A percentile compares a stretch with the other conserved stretches of the same genome.
Conservation (phyloP, 2,888 invertebrate genomes). For the Blera fallax region DNA sequence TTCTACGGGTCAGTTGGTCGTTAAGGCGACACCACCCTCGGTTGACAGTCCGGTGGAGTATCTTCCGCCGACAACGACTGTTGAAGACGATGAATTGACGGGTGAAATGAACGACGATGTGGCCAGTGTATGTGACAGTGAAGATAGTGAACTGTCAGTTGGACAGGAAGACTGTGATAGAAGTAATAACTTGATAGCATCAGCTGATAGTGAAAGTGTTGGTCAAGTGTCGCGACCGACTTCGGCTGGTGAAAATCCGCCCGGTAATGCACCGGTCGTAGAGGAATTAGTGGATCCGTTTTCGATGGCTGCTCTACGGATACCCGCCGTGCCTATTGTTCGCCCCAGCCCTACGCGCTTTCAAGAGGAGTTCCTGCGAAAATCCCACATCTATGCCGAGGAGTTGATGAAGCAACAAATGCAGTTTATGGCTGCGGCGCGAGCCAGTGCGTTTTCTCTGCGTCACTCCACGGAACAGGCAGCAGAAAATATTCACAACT, state of each 20-base stretch:
- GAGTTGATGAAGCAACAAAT: conserved; percentile 82
- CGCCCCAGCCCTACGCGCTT: conserved; percentile 77
- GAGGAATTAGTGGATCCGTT: conserved; percentile 73
- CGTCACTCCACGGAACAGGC: conserved; percentile 67
- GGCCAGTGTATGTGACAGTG: conserved; percentile 86
- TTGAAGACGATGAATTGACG: conserved; percentile 73
- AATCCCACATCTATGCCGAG: conserved; percentile 81
- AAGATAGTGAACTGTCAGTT: conserved; percentile 91
- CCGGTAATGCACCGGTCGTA: not conserved
- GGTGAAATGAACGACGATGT: conserved; percentile 79
- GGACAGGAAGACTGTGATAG: conserved; percentile 85
- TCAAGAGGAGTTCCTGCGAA: conserved; percentile 81
- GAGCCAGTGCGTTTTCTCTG: conserved; percentile 79
- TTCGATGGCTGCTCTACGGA: conserved; percentile 75
- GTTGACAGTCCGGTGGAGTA: conserved; percentile 31
- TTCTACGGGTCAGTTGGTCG: conserved; percentile 54
- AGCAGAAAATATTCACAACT: conserved; percentile 73
- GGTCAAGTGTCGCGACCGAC: conserved; percentile 72
- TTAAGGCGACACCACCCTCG: conserved; percentile 40
- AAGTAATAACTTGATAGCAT: conserved; percentile 63
- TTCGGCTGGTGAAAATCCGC: conserved; percentile 49
- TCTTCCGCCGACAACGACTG: conserved; percentile 16
- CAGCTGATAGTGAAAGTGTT: conserved; percentile 57
- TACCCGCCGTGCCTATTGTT: conserved; percentile 74
- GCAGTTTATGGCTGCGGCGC: conserved; percentile 81